Evolutionary conservation across 92 coral and sea anemone genomes (phyloP).

Genomic region (Galaxea fascicularis): DNA sequence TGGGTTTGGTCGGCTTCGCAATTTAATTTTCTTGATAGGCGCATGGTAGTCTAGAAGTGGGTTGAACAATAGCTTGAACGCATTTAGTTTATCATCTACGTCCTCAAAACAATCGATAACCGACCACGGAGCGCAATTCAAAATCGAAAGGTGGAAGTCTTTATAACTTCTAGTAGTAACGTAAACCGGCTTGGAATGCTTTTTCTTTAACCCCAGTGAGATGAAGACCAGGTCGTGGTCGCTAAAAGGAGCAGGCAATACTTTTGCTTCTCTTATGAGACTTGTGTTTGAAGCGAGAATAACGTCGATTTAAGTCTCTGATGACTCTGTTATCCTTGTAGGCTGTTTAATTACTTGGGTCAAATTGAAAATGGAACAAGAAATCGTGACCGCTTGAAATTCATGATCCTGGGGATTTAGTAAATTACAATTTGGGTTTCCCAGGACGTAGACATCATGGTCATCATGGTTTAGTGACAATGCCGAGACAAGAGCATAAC

Average conservation of each 20-base stretch:
- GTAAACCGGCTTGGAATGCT: slow-evolving; percentile 40
- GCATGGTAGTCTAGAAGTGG: slow-evolving; percentile 32
- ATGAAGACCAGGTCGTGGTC: slow-evolving; percentile 13
- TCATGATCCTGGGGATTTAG: slow-evolving; percentile 16
- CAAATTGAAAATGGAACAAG: slow-evolving; percentile 32
- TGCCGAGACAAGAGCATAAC: slow-evolving; percentile 40
- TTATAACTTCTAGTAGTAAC: slow-evolving; percentile 26
- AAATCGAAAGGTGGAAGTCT: slow-evolving; percentile 33
- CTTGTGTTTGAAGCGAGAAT: slow-evolving; percentile 28
- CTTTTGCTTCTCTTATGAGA: neutral
- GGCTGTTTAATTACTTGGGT: too few relatives aligned
- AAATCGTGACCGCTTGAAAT: slow-evolving; percentile 24
- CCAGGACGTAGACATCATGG: slow-evolving; percentile 31
- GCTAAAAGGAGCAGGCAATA: too few relatives aligned
- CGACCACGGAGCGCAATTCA: slow-evolving; percentile 38
- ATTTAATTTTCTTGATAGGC: too few relatives aligned
- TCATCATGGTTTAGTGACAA: slow-evolving; percentile 25
- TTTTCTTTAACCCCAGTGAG: slow-evolving; percentile 41
- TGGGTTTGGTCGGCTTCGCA: too few relatives aligned
- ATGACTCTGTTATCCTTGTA: slow-evolving; percentile 22
- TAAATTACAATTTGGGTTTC: slow-evolving; percentile 36
- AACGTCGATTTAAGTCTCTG: slow-evolving; percentile 41
- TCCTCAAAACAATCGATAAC: slow-evolving; percentile 33
- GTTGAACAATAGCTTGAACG: slow-evolving; percentile 30
- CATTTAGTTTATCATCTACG: slow-evolving; percentile 48